phyloP scores from a whole-genome alignment of 64 coral and sea anemone species.

The Montipora cactus region DNA sequence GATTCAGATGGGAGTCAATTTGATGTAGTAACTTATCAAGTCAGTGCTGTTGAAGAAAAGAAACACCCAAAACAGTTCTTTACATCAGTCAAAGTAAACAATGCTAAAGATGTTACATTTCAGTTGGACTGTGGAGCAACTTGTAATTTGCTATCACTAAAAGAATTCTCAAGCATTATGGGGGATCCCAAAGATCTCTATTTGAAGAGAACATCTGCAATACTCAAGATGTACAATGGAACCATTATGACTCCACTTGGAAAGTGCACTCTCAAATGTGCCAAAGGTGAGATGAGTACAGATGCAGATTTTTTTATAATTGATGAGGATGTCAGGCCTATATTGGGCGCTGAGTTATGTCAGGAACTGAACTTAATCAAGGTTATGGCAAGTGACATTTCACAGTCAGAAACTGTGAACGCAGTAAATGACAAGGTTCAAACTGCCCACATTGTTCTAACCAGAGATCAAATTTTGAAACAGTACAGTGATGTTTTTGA shows the following conservation, averaged over 20 bases:
- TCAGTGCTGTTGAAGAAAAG: not conserved
- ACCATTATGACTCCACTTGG: not conserved
- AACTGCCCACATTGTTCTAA: not conserved
- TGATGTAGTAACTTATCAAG: too few relatives aligned
- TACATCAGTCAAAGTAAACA: not conserved
- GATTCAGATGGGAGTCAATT: too few relatives aligned
- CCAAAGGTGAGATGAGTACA: not conserved
- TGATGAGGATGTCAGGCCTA: not conserved
- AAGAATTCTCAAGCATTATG: not conserved
- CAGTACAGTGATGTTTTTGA: constrained; percentile 58
- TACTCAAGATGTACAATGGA: constrained; percentile 41
- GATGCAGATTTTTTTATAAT: not conserved
- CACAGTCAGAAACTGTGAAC: too few relatives aligned
- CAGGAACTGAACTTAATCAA: constrained; percentile 6
- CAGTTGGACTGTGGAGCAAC: constrained; percentile 35
- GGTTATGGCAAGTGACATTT: too few relatives aligned
- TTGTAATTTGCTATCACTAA: not conserved
- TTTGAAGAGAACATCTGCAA: constrained; percentile 14
- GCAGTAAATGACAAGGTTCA: not conserved
- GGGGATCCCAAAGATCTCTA: constrained; percentile 14
- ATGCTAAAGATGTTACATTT: constrained; percentile 30
- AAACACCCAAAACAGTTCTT: not conserved
- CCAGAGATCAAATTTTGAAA: not conserved
- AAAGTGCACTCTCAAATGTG: constrained; percentile 4
- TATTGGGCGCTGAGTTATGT: not conserved